phyloP scores from a whole-genome alignment of 53 echinoderm and acorn worm genomes.

The Glandiceps talaboti region DNA sequence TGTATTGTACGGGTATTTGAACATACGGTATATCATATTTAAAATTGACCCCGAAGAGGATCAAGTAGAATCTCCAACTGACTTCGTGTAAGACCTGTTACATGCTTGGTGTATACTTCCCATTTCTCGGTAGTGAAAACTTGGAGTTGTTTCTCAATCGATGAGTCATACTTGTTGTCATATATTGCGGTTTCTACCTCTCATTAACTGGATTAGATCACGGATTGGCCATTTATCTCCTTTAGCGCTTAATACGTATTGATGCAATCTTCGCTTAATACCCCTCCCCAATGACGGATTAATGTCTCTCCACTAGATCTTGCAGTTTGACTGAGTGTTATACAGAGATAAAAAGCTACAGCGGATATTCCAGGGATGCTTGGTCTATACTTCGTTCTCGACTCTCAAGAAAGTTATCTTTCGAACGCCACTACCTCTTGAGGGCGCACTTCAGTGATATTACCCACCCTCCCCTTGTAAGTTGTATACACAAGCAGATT shows the following conservation, averaged over 20 bases:
- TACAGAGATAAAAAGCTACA: not conserved
- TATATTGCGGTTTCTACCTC: not conserved
- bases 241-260: not conserved
- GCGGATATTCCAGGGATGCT: not conserved
- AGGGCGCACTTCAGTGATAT: too few relatives aligned
- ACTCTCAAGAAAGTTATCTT: too few relatives aligned
- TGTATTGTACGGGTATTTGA: too few relatives aligned
- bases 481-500: too few relatives aligned
- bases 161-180: not conserved
- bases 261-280: not conserved
- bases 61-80: too few relatives aligned
- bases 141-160: not conserved
- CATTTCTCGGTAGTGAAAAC: not conserved
- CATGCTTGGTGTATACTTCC: too few relatives aligned
- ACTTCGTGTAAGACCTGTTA: too few relatives aligned
- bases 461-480: too few relatives aligned
- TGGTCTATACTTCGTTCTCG: too few relatives aligned
- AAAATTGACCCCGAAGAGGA: too few relatives aligned
- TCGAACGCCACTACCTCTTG: too few relatives aligned
- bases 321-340: not conserved
- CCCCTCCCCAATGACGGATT: not conserved
- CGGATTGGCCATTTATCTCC: not conserved
- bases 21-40: too few relatives aligned
- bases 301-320: not conserved
- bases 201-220: not conserved